Conservation (phyloP, 2,113 vertebrate genomes). For the Corynorhinus townsendii region DNA sequence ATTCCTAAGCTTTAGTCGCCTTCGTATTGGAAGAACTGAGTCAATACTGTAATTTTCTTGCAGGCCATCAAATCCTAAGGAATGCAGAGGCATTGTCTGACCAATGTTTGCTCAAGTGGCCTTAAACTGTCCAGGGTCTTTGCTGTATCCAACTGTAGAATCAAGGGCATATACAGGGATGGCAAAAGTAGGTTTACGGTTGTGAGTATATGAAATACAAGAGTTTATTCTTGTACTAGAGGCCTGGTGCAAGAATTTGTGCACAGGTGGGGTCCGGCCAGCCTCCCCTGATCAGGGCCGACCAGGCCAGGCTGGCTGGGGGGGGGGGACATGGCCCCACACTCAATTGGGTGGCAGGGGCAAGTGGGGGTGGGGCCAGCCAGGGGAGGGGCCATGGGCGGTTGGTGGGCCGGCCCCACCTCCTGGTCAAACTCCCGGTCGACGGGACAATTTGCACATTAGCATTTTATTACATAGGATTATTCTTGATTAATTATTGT, state of each 20-base stretch:
- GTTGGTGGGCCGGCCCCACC: no score
- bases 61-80: not conserved
- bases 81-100: not conserved
- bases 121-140: not conserved
- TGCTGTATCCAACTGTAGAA: not conserved
- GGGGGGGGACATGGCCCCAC: no score
- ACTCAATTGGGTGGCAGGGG: no score
- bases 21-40: not conserved
- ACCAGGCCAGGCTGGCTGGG: no score
- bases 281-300: no score
- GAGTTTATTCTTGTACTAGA: not conserved
- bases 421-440: no score
- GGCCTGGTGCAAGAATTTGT: no score
- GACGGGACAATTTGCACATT: no score
- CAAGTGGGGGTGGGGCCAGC: no score
- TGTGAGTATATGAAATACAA: not conserved
- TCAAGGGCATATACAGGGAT: not conserved
- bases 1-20: not conserved
- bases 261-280: no score
- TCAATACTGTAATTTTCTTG: not conserved
- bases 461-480: no score
- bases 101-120: not conserved
- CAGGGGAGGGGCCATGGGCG: no score
- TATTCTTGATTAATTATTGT: not conserved
- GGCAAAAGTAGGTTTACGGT: not conserved